Conservation (phyloP, 2,888 invertebrate genomes). For the Cosmia trapezina region DNA sequence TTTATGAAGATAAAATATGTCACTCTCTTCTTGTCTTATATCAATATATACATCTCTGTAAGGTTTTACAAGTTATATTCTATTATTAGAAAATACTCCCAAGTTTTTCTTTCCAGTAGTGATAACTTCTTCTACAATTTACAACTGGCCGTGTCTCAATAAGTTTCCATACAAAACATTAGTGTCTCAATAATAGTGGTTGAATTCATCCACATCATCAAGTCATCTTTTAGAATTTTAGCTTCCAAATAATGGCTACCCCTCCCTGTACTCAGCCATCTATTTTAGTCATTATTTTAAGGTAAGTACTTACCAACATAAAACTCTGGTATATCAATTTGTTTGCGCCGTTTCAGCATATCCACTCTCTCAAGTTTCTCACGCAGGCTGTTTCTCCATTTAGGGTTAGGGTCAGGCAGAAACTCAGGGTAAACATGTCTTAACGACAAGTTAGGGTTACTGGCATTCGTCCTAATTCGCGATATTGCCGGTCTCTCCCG, state of each 20-base stretch:
- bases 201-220: neutral
- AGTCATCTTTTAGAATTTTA: neutral
- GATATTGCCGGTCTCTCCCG: conserved; percentile 38
- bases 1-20: too few species aligned
- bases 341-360: conserved; percentile 95
- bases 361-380: conserved; percentile 98
- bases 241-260: neutral
- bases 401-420: conserved; percentile 95
- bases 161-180: neutral
- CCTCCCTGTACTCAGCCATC: neutral
- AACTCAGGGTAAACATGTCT: conserved; percentile 97
- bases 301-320: conserved; percentile 94
- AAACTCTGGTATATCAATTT: conserved; percentile 98
- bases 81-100: too few species aligned
- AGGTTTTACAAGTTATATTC: too few species aligned
- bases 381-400: conserved; percentile 94
- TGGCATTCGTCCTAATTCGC: conserved; percentile 66
- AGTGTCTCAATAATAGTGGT: neutral
- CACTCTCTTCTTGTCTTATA: too few species aligned
- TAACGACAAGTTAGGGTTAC: conserved; percentile 88
- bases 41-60: too few species aligned
- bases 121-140: too few species aligned
- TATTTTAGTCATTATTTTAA: neutral
- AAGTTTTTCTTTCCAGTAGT: too few species aligned
- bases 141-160: too few species aligned